phyloP scores from a whole-genome alignment of 2,888 invertebrate genomes.

The Machimus rusticus region DNA sequence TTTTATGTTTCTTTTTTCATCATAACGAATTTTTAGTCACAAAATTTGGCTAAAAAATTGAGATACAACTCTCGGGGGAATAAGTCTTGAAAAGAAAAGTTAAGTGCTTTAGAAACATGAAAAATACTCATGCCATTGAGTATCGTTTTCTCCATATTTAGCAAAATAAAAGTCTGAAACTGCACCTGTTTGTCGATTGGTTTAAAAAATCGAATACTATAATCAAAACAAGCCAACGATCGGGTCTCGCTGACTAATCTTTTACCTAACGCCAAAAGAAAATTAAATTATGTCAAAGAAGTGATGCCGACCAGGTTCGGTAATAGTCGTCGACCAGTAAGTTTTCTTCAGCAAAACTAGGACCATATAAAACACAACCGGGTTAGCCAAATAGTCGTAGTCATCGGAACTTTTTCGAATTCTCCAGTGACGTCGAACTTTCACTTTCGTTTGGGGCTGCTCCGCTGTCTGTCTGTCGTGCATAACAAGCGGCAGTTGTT shows the following conservation, averaged over 20 bases:
- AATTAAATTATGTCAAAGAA: not conserved
- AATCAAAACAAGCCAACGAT: not conserved
- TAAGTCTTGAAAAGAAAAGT: too few relatives aligned
- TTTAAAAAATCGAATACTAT: not conserved
- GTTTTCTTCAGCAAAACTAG: not conserved
- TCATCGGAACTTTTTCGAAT: not conserved
- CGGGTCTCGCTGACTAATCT: not conserved
- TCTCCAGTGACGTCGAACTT: constrained; percentile 10
- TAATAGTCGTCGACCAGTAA: not conserved
- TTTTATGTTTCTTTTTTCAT: too few relatives aligned
- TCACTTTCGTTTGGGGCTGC: not conserved
- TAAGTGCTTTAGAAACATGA: too few relatives aligned
- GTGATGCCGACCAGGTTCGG: not conserved
- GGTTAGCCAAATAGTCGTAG: not conserved
- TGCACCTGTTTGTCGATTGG: not conserved
- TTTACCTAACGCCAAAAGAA: not conserved
- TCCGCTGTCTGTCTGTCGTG: not conserved
- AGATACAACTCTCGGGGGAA: too few relatives aligned
- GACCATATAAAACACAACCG: not conserved
- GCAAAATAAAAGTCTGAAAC: not conserved
- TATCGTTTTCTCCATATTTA: not conserved
- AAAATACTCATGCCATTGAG: not conserved
- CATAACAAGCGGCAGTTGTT: not conserved
- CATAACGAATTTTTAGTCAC: too few relatives aligned
- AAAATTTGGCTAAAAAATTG: too few relatives aligned